phyloP scores from a whole-genome alignment of 2,797 vertebrate genomes.

The Poliocrania exsul region DNA sequence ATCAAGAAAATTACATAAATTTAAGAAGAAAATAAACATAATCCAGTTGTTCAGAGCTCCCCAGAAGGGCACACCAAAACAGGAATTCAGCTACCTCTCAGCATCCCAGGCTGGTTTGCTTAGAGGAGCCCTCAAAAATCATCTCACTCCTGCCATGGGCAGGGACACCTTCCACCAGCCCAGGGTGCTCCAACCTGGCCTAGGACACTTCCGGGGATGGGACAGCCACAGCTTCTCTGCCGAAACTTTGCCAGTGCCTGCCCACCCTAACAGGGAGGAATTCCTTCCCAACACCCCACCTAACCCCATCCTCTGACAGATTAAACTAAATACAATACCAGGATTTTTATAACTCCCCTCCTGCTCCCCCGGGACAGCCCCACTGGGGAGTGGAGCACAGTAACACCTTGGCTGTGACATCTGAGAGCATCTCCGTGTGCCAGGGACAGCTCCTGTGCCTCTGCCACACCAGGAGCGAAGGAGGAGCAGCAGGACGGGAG shows the following conservation, averaged over 20 bases:
- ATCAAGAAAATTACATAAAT: background rate
- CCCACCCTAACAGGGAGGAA: rapidly evolving
- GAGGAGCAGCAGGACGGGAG: background rate
- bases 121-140: background rate
- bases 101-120: background rate
- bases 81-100: background rate
- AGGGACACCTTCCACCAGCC: background rate
- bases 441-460: background rate
- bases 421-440: rapidly evolving
- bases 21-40: background rate
- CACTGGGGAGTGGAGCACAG: background rate
- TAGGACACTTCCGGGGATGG: too few relatives aligned
- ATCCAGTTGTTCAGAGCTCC: background rate
- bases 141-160: background rate
- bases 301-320: background rate
- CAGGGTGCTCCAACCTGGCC: background rate
- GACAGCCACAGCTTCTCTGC: rapidly evolving
- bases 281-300: background rate
- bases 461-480: background rate
- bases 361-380: rapidly evolving
- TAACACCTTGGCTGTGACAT: background rate
- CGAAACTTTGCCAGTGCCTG: background rate
- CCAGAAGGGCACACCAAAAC: background rate
- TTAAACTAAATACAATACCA: background rate
- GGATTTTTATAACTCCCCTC: background rate